Percentiles rank a stretch among this genome's conserved stretches.
Conservation (phyloP, 1,140 invertebrate species). For the Ceratosolen fusciceps region DNA sequence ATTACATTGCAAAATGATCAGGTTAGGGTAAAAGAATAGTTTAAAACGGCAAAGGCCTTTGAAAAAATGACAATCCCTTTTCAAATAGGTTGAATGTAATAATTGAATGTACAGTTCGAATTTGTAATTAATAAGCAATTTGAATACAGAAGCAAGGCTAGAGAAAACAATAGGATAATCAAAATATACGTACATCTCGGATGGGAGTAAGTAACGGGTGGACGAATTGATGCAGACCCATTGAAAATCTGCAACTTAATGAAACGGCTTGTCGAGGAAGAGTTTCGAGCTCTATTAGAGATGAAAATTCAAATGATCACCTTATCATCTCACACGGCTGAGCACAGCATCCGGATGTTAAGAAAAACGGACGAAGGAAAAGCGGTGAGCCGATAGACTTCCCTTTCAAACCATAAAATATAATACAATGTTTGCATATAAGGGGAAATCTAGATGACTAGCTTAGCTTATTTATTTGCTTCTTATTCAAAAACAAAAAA, state of each 20-base stretch:
- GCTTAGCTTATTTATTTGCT: not conserved
- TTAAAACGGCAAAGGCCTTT: too few relatives aligned
- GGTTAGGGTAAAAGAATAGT: too few relatives aligned
- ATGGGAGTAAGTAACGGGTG: conserved; percentile 26
- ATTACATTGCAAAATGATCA: not conserved
- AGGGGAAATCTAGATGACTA: not conserved
- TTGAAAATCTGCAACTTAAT: conserved; percentile 35
- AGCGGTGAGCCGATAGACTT: too few relatives aligned
- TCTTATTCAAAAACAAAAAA: not conserved
- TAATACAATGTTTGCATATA: not conserved
- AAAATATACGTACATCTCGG: not conserved
- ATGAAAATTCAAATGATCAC: conserved; percentile 54
- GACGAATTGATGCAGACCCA: conserved; percentile 47
- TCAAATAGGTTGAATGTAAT: too few relatives aligned
- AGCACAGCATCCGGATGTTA: not conserved
- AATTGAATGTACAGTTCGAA: too few relatives aligned
- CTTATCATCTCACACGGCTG: conserved; percentile 44
- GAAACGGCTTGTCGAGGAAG: conserved; percentile 41
- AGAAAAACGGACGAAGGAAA: not conserved
- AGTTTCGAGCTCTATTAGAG: not conserved
- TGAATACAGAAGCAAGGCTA: too few relatives aligned
- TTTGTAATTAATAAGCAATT: too few relatives aligned
- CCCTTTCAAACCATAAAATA: not conserved
- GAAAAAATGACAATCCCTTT: too few relatives aligned
- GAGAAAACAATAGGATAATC: not conserved